Evolutionary conservation across 2,797 vertebrate species (phyloP).

Genomic region (Acanthurus tractus): DNA sequence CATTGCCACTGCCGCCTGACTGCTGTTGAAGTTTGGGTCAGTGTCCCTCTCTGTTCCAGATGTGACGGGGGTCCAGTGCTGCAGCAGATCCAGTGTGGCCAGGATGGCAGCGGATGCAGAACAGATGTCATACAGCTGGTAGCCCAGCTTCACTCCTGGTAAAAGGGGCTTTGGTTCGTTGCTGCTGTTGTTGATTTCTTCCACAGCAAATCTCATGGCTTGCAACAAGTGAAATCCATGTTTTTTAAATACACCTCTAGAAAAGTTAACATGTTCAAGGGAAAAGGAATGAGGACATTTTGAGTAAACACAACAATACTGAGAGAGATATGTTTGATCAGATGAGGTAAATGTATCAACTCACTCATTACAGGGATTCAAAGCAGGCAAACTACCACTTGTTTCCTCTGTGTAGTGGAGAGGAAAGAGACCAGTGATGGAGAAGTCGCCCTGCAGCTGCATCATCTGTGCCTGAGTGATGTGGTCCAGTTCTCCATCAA

Average conservation of each 20-base stretch:
- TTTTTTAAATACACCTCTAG: constrained; percentile 77
- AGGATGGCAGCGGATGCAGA: constrained; percentile 80
- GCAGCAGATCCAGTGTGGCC: constrained; percentile 81
- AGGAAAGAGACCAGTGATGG: constrained; percentile 87
- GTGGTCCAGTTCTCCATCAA: constrained; percentile 57
- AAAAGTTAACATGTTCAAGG: not conserved
- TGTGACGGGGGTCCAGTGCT: constrained; percentile 28
- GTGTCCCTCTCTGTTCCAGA: not conserved
- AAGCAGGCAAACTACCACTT: constrained; percentile 60
- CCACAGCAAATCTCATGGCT: constrained; percentile 86
- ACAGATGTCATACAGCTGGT: constrained; percentile 87
- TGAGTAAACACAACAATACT: no score
- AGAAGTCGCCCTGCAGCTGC: constrained; percentile 82
- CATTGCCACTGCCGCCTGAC: constrained; percentile 76
- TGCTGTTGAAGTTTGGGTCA: constrained; percentile 7
- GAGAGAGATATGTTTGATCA: not conserved
- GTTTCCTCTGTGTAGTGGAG: constrained; percentile 73
- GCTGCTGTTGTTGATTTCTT: constrained; percentile 84
- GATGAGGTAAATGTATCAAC: constrained; percentile 29
- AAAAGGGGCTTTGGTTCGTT: constrained; percentile 64
- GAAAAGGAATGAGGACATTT: not conserved
- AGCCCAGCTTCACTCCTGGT: constrained; percentile 87
- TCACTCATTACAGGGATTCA: constrained; percentile 79
- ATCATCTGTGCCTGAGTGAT: constrained; percentile 68
- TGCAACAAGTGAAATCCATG: constrained; percentile 86